Base-by-base conservation (phyloP, 2,113 vertebrate species). In the Neogobius melanostomus region DNA sequence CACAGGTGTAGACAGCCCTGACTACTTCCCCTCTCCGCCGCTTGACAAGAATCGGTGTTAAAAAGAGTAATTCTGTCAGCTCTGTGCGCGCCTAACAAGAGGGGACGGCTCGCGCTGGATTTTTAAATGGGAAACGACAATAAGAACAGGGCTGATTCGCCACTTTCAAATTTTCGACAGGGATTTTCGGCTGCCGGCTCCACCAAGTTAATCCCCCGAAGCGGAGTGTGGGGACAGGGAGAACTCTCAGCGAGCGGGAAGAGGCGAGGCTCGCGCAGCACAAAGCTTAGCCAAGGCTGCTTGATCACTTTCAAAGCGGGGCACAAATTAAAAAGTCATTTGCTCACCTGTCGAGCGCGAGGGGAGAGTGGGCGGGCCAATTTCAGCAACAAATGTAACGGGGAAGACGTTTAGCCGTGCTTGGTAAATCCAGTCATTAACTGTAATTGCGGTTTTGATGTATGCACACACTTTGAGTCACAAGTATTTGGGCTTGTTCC, bases 1-100 rank as follows among this genome's bases (percentile, higher is more conserved):
- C 69, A 68, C 75, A 82, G 83, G 75, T 85, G 84, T 66, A 80
- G 81, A 72, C 63, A 6, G 76, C 66, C 44, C 15, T 46, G 49
- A 61, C 72, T 60, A 45, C 67, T 45, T 61, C 62, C 28, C 28
- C 62, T 75, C 68, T 69, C 82, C 79, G 75, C 62, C 56, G 21
- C 72, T 75, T 72, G 81, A 91, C 80, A 88, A 76, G 79, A 85
- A 88, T 87, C 75, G 9, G 64, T 68, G 77, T 79, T 77, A 85
- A 51, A 51, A 73, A 76, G 67, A 80, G 67, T 76, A 77, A 82
- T 87, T 74, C 82, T 77, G 82, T 85, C 84, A 61, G 76, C 76
- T 79, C 76, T 75, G 78, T 75, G 75, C 71, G 62, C 60, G 66
- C 74, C 82, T 82, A 82, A 81, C 80, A 75, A 74, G 71, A 78